These are phyloP conservation scores for Turdus rufiventris DNA, from an alignment of 2,113 vertebrate species.

Conservation along the genomic window DNA sequence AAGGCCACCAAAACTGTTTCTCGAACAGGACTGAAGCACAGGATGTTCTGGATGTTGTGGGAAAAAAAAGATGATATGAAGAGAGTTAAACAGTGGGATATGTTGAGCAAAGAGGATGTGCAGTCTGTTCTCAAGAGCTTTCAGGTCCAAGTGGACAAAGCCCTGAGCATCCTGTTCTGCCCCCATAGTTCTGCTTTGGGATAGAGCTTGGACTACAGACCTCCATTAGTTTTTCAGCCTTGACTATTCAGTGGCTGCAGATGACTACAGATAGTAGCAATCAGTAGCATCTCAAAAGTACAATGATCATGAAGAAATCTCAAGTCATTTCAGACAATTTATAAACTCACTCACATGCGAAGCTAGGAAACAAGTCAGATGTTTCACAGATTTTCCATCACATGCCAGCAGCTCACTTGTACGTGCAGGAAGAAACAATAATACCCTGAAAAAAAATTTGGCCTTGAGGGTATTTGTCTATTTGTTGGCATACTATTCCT, in stretches of 20 bases:
- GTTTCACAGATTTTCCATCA: neutral
- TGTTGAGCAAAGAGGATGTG: rapidly evolving
- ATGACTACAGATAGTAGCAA: neutral
- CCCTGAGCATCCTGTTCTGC: neutral
- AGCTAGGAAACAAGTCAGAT: neutral
- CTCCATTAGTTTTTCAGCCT: neutral
- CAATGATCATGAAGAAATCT: neutral
- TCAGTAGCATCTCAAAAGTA: neutral
- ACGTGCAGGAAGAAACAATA: neutral
- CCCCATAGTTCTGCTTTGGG: neutral
- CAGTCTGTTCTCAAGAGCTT: neutral
- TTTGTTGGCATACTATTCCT: neutral
- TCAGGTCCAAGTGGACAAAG: neutral
- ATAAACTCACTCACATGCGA: neutral
- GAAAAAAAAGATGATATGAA: neutral
- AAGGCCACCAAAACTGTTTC: neutral
- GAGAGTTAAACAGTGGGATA: neutral
- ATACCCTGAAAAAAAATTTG: neutral
- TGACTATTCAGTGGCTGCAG: neutral
- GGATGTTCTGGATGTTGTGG: neutral
- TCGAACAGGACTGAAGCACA: neutral
- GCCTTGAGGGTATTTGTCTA: neutral
- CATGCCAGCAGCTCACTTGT: neutral
- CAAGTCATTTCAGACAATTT: neutral
- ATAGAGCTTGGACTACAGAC: neutral